A percentile compares a stretch with the other conserved stretches of the same genome.
phyloP scores from a whole-genome alignment of 1,140 invertebrate genomes.

The Magallana ariakensis region DNA sequence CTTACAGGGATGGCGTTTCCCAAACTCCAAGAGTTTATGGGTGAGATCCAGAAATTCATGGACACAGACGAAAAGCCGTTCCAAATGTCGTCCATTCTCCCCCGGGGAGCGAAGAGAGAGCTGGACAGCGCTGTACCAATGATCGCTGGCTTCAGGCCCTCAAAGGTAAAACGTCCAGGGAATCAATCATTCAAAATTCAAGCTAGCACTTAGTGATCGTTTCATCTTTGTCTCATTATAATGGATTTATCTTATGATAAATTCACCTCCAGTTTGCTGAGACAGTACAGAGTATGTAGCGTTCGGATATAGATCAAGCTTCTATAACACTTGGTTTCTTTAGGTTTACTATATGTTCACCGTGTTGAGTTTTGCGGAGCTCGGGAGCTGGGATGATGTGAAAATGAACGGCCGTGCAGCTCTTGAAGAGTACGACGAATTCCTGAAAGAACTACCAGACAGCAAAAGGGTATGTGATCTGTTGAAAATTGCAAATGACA shows the following conservation, averaged over 20 bases:
- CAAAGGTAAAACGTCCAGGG: not conserved
- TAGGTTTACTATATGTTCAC: constrained; percentile 22
- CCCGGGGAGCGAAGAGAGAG: not conserved
- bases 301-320: too few species aligned
- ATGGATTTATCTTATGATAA: too few species aligned
- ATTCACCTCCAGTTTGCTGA: too few species aligned
- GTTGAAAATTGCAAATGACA: too few species aligned
- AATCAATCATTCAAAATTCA: not conserved
- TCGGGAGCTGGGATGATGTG: constrained; percentile 19
- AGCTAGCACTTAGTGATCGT: not conserved
- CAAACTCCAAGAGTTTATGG: constrained; percentile 9
- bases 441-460: not conserved
- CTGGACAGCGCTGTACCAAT: not conserved
- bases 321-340: too few species aligned
- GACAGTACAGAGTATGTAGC: too few species aligned
- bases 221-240: too few species aligned
- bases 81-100: constrained; percentile 15
- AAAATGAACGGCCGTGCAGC: not conserved
- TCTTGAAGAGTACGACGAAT: not conserved
- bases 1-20: constrained; percentile 7
- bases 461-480: not conserved
- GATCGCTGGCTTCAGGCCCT: constrained; percentile 4
- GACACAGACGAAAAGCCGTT: not conserved
- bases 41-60: constrained; percentile 1
- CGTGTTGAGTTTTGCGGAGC: constrained; percentile 4